phyloP scores from a whole-genome alignment of 2,113 vertebrate species.

The Petrocephalus microphthalmus region DNA sequence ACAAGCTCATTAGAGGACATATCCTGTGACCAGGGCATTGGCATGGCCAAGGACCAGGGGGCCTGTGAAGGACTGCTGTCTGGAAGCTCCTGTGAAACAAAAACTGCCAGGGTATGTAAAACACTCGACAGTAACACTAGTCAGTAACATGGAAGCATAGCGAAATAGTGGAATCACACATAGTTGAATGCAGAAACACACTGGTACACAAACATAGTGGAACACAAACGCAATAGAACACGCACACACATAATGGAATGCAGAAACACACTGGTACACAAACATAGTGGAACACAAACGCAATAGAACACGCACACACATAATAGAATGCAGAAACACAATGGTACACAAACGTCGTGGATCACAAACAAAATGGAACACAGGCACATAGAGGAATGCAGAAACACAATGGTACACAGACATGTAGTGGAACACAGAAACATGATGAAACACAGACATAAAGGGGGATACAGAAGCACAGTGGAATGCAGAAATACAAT shows the following conservation, averaged over 20 bases:
- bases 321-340: not conserved
- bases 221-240: too few relatives aligned
- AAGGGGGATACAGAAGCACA: not conserved
- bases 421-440: not conserved
- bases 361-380: not conserved
- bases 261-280: not conserved
- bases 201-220: not conserved
- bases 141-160: not conserved
- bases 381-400: not conserved
- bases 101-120: conserved; percentile 41
- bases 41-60: conserved; percentile 23
- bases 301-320: not conserved
- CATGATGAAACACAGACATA: not conserved
- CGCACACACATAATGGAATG: not conserved
- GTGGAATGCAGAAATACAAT: not conserved
- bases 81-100: conserved; percentile 33
- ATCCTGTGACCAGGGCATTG: conserved; percentile 40
- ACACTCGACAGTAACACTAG: not conserved
- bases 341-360: not conserved
- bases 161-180: not conserved
- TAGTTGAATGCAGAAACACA: not conserved
- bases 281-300: too few relatives aligned
- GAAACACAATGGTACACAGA: not conserved
- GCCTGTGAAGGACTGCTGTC: conserved; percentile 46
- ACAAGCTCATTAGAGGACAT: not conserved